Conservation (phyloP, 2,797 vertebrate species). For the Alca torda region DNA sequence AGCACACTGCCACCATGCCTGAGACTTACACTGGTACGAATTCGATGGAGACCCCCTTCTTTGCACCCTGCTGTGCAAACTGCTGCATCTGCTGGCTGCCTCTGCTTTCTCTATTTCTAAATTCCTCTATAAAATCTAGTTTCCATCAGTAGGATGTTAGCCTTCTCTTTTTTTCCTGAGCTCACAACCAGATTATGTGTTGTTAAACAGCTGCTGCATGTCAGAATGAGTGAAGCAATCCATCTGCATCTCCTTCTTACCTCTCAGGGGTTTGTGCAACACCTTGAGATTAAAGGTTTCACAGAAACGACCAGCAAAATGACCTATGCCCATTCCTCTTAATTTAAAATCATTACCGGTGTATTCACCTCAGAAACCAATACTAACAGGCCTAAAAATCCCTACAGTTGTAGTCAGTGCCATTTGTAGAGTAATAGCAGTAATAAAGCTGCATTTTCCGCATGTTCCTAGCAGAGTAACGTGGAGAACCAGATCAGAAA, state of each 20-base stretch:
- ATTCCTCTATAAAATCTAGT: neutral
- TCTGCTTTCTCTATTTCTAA: neutral
- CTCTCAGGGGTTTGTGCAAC: neutral
- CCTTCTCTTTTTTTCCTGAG: neutral
- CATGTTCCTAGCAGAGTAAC: neutral
- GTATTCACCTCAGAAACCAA: neutral
- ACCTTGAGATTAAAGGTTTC: neutral
- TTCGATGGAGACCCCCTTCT: neutral
- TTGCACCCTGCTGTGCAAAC: neutral
- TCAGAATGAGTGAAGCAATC: neutral
- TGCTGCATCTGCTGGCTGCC: neutral
- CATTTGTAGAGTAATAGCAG: neutral
- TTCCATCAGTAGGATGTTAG: neutral
- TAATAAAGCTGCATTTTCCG: neutral
- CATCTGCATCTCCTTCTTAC: neutral
- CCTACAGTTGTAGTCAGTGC: neutral
- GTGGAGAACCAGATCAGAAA: neutral
- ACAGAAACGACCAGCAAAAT: neutral
- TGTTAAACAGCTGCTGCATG: neutral
- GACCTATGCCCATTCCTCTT: neutral
- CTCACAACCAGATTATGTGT: neutral
- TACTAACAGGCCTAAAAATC: neutral
- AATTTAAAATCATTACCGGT: neutral
- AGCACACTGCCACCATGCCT: neutral
- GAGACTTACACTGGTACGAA: fast-evolving